A percentile compares a stretch with the other conserved stretches of the same genome.
Conservation (phyloP, 2,888 invertebrate species). For the Glaucopsyche alexis region DNA sequence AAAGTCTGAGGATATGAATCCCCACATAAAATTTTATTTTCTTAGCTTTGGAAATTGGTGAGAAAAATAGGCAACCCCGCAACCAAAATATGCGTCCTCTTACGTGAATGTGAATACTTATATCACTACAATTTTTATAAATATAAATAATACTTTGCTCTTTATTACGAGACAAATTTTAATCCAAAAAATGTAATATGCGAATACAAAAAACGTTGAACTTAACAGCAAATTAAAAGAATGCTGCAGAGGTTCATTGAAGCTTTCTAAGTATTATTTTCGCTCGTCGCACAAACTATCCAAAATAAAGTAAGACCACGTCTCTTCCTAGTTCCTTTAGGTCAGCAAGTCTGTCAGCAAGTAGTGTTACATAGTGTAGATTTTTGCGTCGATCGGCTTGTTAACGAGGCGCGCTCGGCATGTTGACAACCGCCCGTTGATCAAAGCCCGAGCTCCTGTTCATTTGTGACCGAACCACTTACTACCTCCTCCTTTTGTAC, state of each 20-base stretch:
- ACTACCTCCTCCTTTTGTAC: constrained; percentile 59
- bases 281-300: not conserved
- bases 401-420: constrained; percentile 65
- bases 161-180: too few relatives aligned
- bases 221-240: too few relatives aligned
- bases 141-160: too few relatives aligned
- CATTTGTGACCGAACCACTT: constrained; percentile 41
- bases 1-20: too few relatives aligned
- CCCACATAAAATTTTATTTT: too few relatives aligned
- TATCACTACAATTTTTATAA: too few relatives aligned
- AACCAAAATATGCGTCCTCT: too few relatives aligned
- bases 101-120: too few relatives aligned
- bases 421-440: constrained; percentile 66
- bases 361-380: constrained; percentile 30
- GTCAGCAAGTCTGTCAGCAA: not conserved
- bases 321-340: not conserved
- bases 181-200: too few relatives aligned
- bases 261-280: not conserved
- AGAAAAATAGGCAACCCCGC: too few relatives aligned
- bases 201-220: too few relatives aligned
- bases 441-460: constrained; percentile 57
- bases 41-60: too few relatives aligned
- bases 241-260: not conserved
- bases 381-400: constrained; percentile 59
- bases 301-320: not conserved